Percentiles rank a stretch among this genome's conserved stretches.
Conservation (phyloP, 2,888 invertebrate genomes). For the Pyrrhia umbra region DNA sequence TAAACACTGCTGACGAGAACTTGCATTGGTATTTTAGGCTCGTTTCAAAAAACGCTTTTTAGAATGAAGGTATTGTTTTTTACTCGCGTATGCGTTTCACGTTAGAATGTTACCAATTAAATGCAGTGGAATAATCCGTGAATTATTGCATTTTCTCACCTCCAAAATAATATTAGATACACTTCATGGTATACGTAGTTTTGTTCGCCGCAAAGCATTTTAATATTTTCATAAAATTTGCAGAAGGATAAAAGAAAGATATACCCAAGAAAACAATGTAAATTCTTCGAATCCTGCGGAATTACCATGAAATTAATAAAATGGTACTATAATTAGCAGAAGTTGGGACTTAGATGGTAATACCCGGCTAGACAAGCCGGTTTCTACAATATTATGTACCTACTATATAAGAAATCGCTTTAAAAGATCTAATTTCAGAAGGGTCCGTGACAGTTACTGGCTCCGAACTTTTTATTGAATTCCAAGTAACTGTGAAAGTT, state of each 20-base stretch:
- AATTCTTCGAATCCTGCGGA: slow-evolving; percentile 1
- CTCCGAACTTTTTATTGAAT: slow-evolving; percentile 28
- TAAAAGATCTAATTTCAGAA: slow-evolving; percentile 31
- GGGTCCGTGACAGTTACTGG: background rate
- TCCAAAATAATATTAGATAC: background rate
- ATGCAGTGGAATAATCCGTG: background rate
- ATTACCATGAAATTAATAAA: slow-evolving; percentile 37
- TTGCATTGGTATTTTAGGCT: background rate
- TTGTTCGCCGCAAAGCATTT: background rate
- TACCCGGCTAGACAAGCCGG: slow-evolving; percentile 19
- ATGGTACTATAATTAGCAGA: slow-evolving; percentile 41
- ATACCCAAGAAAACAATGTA: slow-evolving; percentile 6
- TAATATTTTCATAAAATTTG: slow-evolving; percentile 2
- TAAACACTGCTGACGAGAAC: background rate
- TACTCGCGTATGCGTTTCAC: too few species aligned
- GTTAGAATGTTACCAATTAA: background rate
- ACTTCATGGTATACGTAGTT: background rate
- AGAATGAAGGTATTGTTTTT: background rate
- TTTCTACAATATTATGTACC: slow-evolving; percentile 31
- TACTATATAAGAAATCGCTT: slow-evolving; percentile 16
- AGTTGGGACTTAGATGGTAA: slow-evolving; percentile 27
- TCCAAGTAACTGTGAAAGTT: slow-evolving; percentile 34
- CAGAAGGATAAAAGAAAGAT: too few species aligned
- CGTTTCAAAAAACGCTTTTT: background rate
- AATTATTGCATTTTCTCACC: background rate